Percentiles rank a stretch among this genome's conserved stretches.
These are phyloP conservation scores for Characodon lateralis DNA, from an alignment of 2,797 vertebrate species.

Conservation along the genomic window DNA sequence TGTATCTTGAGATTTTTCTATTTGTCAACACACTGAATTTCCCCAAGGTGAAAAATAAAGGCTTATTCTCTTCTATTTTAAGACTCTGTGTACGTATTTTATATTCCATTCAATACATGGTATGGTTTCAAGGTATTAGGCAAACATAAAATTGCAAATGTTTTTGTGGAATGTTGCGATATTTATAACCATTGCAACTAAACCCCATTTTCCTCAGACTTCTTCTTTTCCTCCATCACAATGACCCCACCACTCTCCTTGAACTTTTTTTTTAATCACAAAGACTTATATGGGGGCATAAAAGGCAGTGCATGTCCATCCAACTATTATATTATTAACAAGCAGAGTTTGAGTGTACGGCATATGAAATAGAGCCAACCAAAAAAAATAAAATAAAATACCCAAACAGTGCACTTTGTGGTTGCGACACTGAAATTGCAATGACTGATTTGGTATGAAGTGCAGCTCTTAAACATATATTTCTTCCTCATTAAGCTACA, in stretches of 20 bases:
- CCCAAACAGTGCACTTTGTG: neutral
- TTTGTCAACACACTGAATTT: too few relatives aligned
- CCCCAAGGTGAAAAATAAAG: neutral
- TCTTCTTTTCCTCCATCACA: too few relatives aligned
- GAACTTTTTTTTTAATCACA: too few relatives aligned
- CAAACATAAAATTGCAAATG: neutral
- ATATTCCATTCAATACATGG: neutral
- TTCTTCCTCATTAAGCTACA: too few relatives aligned
- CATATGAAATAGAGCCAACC: neutral
- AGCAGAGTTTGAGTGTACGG: neutral
- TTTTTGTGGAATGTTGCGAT: neutral
- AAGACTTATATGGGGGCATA: too few relatives aligned
- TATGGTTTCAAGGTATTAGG: neutral
- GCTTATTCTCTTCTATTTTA: neutral
- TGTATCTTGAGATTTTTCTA: too few relatives aligned
- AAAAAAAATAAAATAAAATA: neutral
- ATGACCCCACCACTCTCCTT: too few relatives aligned
- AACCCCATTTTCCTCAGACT: too few relatives aligned
- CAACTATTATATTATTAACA: too few relatives aligned
- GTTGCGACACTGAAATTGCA: neutral
- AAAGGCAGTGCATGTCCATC: too few relatives aligned
- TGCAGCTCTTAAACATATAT: neutral
- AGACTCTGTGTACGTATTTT: neutral
- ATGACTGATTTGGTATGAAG: neutral
- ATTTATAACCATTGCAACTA: neutral